Conservation (phyloP, 1,140 invertebrate species). For the Dreissena rostriformis region DNA sequence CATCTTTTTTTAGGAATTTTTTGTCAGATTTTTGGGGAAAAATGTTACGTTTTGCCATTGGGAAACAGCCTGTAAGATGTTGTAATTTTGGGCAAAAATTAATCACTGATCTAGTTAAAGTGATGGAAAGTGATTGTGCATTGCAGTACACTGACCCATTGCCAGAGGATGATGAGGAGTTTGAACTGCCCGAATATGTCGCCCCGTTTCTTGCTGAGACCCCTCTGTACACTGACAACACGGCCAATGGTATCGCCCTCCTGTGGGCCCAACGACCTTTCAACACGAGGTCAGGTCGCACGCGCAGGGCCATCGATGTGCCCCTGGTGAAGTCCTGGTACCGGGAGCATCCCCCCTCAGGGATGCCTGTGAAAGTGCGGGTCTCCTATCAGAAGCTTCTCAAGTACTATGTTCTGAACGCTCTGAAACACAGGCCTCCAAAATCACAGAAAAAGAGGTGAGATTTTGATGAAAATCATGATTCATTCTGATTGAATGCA, state of each 20-base stretch:
- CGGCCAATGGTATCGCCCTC: conserved; percentile 99
- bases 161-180: conserved; percentile 97
- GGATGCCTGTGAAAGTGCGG: conserved; percentile 99
- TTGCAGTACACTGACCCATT: conserved; percentile 86
- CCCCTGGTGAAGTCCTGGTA: conserved; percentile 98
- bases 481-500: no score
- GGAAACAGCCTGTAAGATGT: no score
- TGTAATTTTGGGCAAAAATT: no score
- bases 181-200: conserved; percentile 93
- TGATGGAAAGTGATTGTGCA: background rate
- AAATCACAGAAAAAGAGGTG: conserved; percentile 99
- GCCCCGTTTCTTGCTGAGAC: conserved; percentile 97
- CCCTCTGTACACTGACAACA: conserved; percentile 98
- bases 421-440: conserved; percentile 97
- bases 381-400: conserved; percentile 99
- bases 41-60: no score
- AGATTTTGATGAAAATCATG: conserved; percentile 55
- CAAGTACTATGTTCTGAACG: conserved; percentile 99
- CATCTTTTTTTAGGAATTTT: no score
- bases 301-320: conserved; percentile 95
- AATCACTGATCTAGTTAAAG: no score
- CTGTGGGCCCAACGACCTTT: conserved; percentile 99
- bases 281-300: conserved; percentile 94
- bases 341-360: conserved; percentile 97
- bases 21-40: no score